Evolutionary conservation across 2,797 vertebrate genomes (phyloP).

Genomic region (Cossypha niveicapilla): DNA sequence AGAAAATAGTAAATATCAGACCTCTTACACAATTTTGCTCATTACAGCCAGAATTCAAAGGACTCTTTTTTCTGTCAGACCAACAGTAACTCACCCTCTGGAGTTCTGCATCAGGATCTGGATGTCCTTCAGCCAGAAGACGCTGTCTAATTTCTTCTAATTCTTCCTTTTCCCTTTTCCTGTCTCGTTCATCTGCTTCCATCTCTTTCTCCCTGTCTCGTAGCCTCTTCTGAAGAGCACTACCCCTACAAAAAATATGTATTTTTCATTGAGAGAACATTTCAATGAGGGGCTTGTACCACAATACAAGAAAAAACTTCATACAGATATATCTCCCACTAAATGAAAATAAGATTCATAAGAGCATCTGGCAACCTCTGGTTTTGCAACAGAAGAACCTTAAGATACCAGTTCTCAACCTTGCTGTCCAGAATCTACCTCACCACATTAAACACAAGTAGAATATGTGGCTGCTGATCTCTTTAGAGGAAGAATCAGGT

Average conservation of each 20-base stretch:
- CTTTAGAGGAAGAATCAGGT: not conserved
- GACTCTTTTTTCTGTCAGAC: not conserved
- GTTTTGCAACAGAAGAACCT: not conserved
- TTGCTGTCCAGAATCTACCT: not conserved
- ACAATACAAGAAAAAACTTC: not conserved
- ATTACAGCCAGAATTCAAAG: not conserved
- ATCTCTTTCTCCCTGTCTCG: slow-evolving; percentile 97
- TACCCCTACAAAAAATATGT: slow-evolving; percentile 81
- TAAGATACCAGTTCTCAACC: not conserved
- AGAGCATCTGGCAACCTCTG: not conserved
- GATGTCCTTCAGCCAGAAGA: slow-evolving; percentile 95
- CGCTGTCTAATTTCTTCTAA: slow-evolving; percentile 96
- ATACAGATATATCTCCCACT: not conserved
- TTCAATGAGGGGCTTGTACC: not conserved
- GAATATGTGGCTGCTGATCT: not conserved
- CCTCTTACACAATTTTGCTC: not conserved
- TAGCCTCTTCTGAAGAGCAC: slow-evolving; percentile 96
- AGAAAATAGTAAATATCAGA: not conserved
- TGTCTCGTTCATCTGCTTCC: slow-evolving; percentile 95
- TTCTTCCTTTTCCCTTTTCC: slow-evolving; percentile 98
- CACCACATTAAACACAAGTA: not conserved
- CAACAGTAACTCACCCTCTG: slow-evolving; percentile 84
- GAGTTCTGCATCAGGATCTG: slow-evolving; percentile 96
- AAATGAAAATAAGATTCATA: not conserved
- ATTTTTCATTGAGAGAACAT: not conserved